Evolutionary conservation across 2,113 vertebrate genomes (phyloP), one percentile per base, ranked within the genome.

Genomic region (Reinhardtius hippoglossoides): DNA sequence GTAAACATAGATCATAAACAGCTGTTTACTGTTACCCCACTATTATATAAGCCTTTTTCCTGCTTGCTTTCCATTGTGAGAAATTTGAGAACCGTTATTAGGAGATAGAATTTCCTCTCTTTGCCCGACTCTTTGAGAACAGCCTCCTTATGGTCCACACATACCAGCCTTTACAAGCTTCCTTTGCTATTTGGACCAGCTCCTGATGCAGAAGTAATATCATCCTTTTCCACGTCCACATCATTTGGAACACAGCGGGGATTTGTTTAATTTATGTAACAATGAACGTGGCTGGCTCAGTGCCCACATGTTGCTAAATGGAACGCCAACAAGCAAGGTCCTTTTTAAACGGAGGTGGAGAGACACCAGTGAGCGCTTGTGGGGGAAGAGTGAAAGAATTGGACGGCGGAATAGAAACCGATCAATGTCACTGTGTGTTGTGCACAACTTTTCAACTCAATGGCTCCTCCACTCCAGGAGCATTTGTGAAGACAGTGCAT

Each of bases 231-330:
- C 83, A 79, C 89, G 91, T 90, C 83, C 89, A 86, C 82, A 89
- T 83, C 80, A 66, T 86, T 85, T 89, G 76, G 60, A 75, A 78
- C 87, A 93, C 88, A 86, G 81, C 78, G 21, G 87, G 87, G 84
- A 88, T 91, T 89, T 88, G 88, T 91, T 91, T 92, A 82, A 91
- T 93, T 91, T 87, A 88, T 90, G 85, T 89, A 86, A 88, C 88
- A 86, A 90, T 88, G 81, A 86, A 87, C 80, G 77, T 79, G 81
- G 68, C 80, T 92, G 89, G 89, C 88, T 78, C 26, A 72, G 66
- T 71, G 84, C 85, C 90, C 78, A 64, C 63, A 54, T 83, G 85
- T 81, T 83, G 79, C 84, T 90, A 86, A 92, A 91, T 88, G 81
- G 79, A 89, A 87, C 74, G 57, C 73, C 68, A 89, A 82, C 74